Base-by-base conservation (phyloP, 2,888 invertebrate genomes). In the Epinotia brunnichana region DNA sequence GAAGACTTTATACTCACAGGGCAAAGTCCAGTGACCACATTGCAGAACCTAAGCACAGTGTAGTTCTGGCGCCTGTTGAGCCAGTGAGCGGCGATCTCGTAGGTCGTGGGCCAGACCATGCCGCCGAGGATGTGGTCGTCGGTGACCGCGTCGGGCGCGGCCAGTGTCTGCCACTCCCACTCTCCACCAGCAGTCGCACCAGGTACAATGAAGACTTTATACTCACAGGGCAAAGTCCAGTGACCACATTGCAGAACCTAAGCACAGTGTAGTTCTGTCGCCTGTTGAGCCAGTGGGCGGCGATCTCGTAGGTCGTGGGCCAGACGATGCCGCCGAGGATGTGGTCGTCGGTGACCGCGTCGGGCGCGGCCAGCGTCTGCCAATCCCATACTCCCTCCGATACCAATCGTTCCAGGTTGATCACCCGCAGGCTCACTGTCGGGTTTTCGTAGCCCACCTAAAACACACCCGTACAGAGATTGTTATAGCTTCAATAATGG, bases 31-130 rank as follows among this genome's bases (percentile, higher is more conserved):
- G 85, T 88, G 11, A 82, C 79, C 10, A 90, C 76, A 75, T 94
- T 87, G 83, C 96, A 96, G 13, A 95, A 89, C 48, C 94, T 93
- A 15, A 96, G 83, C 35, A 95, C 89, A 2, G 95, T 93, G 69
- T 94, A 86, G 83, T 96, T 98, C 90, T 99, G 99, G 17, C 97
- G 94, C 41, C 99, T 94, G 85, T 98, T 98, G 74, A 97, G 92
- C 96, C 98, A 98, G 15, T 96, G 95, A 0, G 95, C 95, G 0
- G 95, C 94, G 3, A 98, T 85, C 63, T 95, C 94, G 0, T 91
- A 89, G 54, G 94, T 92, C 5, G 95, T 94, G 19, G 95, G 93
- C 98, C 98, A 98, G 0, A 91, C 92, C 0, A 98, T 96, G 4
- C 94, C 94, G 66, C 94, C 95, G 13, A 97, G 86, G 64, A 97